Evolutionary conservation across 2,113 vertebrate species (phyloP), one percentile per base, ranked within the genome.

Genomic region (Oncorhynchus masou): DNA sequence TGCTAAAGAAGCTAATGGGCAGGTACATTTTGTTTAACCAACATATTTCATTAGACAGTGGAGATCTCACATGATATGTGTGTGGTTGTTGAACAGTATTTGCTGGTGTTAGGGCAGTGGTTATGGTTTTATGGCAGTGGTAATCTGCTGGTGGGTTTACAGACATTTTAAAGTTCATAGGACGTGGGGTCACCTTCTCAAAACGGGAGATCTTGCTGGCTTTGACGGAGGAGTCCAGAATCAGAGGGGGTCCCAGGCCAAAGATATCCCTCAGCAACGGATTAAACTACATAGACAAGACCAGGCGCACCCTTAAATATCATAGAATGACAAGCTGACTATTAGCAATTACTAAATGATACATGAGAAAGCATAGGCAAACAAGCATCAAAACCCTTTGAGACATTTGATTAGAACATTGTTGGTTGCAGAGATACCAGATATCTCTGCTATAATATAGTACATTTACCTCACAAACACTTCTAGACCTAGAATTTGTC

Each of bases 181-280:
- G n/a, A 57, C 9, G 16, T 11, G 39, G 16, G 0, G 69, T 76
- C 86, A 99, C 97, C 95, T 97, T 98, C 89, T 99, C 97, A 0
- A 97, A 96, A 69, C 96, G 94, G 16, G 97, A 96, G 75, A 97
- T 94, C 87, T 94, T 97, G 90, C 84, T 95, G 85, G 89, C 92
- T 88, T 95, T 98, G 79, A 96, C 86, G 0, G 94, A 68, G 0
- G 93, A 78, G 29, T 99, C 97, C 82, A 96, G 82, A 78, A 98
- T 91, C 79, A 98, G 93, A 3, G 96, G 95, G 0, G 97, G 86
- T 3, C 98, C 98, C 0, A 99, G 91, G 74, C 93, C 94, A 0
- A 99, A 98, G 89, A 99, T 94, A 86, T 99, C 97, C 76, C 98
- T 94, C 74, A 98, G 91, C 2, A 99, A 92, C 68, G 95, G 95